phyloP scores from a whole-genome alignment of 2,113 vertebrate genomes.

The Columba janthina region DNA sequence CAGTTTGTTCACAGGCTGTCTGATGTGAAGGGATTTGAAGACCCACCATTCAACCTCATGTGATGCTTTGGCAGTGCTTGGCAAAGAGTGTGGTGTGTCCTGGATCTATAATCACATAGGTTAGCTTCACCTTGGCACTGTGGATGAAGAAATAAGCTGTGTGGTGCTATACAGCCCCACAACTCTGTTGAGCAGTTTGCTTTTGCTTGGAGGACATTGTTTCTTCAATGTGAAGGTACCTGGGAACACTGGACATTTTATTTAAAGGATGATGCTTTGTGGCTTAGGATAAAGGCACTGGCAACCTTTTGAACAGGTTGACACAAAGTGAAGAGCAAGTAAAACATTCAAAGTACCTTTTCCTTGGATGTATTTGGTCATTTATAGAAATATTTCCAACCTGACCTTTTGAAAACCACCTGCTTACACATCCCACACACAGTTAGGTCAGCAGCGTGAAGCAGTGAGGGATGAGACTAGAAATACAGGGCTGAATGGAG shows the following conservation, averaged over 20 bases:
- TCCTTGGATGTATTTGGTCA: background rate
- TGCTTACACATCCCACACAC: conserved; percentile 8
- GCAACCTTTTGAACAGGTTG: background rate
- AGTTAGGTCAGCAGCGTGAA: background rate
- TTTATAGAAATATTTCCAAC: background rate
- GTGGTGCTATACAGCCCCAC: background rate
- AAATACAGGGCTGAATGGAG: background rate
- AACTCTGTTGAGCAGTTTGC: background rate
- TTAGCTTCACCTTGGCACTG: background rate
- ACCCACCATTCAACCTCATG: fast-evolving
- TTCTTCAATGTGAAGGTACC: background rate
- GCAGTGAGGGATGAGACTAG: background rate
- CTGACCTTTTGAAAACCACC: background rate
- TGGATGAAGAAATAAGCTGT: background rate
- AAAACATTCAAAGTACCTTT: background rate
- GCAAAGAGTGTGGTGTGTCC: background rate
- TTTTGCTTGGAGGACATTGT: background rate
- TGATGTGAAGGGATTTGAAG: background rate
- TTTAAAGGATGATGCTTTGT: background rate
- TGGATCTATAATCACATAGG: background rate
- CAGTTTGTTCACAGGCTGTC: background rate
- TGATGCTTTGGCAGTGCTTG: background rate
- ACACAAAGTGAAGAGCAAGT: background rate
- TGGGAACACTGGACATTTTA: background rate
- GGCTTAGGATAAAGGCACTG: background rate